Percentiles rank a stretch among this genome's conserved stretches.
Evolutionary conservation across 2,113 vertebrate species (phyloP).

Genomic region (Numida meleagris): DNA sequence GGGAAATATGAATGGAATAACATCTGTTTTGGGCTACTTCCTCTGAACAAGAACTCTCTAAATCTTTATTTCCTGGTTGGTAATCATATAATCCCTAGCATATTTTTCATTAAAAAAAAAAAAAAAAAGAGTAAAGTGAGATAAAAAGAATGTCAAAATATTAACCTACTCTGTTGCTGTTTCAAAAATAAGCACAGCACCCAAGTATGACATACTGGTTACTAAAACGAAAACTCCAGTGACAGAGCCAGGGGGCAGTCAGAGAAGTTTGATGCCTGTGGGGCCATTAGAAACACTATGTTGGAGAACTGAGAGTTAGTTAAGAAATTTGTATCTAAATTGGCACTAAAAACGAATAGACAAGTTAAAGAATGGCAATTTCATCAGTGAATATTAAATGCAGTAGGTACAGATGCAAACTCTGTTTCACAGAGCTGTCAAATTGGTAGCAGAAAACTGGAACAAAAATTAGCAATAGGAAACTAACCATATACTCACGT

Average conservation of each 20-base stretch:
- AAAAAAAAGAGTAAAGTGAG: background rate
- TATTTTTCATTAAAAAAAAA: background rate
- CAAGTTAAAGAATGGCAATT: background rate
- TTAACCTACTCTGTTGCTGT: background rate
- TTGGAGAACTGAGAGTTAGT: background rate
- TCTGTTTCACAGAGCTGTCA: background rate
- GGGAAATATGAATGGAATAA: background rate
- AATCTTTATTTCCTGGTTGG: background rate
- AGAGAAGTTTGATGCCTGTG: background rate
- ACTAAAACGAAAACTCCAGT: background rate
- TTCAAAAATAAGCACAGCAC: background rate
- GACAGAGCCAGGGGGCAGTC: background rate
- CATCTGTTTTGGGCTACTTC: background rate
- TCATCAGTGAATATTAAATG: background rate
- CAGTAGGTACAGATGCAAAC: rapidly evolving
- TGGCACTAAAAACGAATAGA: rapidly evolving
- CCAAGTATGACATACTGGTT: background rate
- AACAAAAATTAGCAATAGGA: background rate
- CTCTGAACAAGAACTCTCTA: background rate
- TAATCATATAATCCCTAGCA: background rate
- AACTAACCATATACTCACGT: background rate
- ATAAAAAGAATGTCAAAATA: background rate
- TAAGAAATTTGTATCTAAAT: background rate
- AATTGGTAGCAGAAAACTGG: background rate
- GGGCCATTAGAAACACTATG: background rate